Conservation (phyloP, 2,113 vertebrate genomes). For the Xenotilapia longispinis region DNA sequence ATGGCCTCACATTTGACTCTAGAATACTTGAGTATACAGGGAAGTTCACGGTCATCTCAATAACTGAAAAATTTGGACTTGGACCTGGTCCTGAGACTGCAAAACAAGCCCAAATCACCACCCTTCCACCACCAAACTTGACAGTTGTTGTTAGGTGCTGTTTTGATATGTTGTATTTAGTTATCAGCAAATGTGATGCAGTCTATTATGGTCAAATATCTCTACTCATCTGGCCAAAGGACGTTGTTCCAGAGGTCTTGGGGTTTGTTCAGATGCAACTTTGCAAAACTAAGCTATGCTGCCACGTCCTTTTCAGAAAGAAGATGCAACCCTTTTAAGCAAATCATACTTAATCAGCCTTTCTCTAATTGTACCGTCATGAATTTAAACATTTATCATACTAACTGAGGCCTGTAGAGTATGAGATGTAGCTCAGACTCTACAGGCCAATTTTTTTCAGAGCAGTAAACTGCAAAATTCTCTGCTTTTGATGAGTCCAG, state of each 20-base stretch:
- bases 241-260: background rate
- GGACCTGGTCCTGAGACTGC: background rate
- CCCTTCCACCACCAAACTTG: background rate
- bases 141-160: background rate
- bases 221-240: background rate
- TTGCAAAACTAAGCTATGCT: background rate
- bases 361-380: background rate
- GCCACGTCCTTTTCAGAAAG: background rate
- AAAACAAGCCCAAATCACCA: background rate
- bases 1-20: background rate
- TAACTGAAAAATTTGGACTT: background rate
- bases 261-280: background rate
- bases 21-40: background rate
- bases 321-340: background rate
- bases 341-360: background rate
- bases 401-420: background rate
- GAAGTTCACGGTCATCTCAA: background rate
- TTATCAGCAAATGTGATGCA: background rate
- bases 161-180: background rate
- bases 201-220: background rate
- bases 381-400: background rate
- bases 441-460: background rate
- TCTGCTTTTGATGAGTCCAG: background rate
- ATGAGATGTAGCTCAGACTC: background rate
- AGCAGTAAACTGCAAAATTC: background rate